These are phyloP conservation scores for Epistrophe eligans DNA, from an alignment of 2,888 invertebrate genomes.

Conservation along the genomic window DNA sequence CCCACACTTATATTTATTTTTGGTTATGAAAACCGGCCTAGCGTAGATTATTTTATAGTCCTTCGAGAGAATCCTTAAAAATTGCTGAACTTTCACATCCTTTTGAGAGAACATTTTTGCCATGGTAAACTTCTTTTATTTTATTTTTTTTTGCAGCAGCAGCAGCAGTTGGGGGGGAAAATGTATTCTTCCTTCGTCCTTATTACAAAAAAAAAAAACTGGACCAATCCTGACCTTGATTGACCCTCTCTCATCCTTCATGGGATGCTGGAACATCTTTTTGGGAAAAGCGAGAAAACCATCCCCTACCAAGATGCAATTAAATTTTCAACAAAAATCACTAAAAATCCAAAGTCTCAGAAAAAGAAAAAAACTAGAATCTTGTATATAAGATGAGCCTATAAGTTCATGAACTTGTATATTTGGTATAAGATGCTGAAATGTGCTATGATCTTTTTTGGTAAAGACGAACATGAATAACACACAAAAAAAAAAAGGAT, in stretches of 20 bases:
- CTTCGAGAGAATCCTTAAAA: constrained; percentile 54
- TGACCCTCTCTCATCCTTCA: constrained; percentile 51
- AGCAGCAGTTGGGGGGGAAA: background rate
- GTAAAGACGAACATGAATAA: background rate
- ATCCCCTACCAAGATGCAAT: constrained; percentile 65
- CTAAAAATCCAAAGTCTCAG: constrained; percentile 25
- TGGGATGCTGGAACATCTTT: constrained; percentile 58
- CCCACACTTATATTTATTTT: constrained; percentile 56
- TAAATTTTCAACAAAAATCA: constrained; percentile 65
- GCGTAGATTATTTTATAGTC: constrained; percentile 48
- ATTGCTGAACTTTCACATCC: constrained; percentile 69
- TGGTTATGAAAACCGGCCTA: constrained; percentile 47
- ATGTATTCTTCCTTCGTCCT: constrained; percentile 15
- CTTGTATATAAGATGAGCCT: background rate
- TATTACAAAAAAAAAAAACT: constrained; percentile 33
- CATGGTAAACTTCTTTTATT: constrained; percentile 37
- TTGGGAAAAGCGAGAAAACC: constrained; percentile 29
- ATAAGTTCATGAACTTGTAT: constrained; percentile 67
- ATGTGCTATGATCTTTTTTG: constrained; percentile 46
- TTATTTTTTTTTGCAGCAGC: background rate
- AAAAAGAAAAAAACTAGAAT: background rate
- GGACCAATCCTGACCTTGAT: constrained; percentile 67
- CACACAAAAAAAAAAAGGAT: background rate
- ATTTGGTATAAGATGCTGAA: constrained; percentile 48
- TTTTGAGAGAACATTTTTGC: constrained; percentile 38